Percentiles rank a stretch among this genome's conserved stretches.
Evolutionary conservation across 2,113 vertebrate species (phyloP).

Genomic region (Grus americana): DNA sequence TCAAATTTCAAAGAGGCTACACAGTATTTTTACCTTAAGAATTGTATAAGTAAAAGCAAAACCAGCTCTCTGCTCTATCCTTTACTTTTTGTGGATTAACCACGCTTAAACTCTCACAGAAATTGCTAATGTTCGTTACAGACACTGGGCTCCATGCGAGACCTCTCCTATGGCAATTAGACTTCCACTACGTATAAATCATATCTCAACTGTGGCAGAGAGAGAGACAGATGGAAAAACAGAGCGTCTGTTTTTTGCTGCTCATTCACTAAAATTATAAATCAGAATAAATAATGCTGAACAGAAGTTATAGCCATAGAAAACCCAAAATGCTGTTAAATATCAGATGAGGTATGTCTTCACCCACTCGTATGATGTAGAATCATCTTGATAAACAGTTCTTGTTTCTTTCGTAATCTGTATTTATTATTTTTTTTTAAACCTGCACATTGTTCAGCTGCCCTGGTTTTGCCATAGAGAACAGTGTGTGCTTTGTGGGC

Average conservation of each 20-base stretch:
- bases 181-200: not conserved
- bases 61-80: accelerated
- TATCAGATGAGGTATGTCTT: not conserved
- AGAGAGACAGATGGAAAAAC: not conserved
- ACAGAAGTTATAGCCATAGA: not conserved
- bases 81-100: not conserved
- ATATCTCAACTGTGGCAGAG: not conserved
- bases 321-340: not conserved
- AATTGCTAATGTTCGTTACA: not conserved
- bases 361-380: accelerated
- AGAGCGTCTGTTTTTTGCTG: not conserved
- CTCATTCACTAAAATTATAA: not conserved
- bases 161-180: not conserved
- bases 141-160: not conserved
- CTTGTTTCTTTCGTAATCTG: not conserved
- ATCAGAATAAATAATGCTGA: not conserved
- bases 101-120: not conserved
- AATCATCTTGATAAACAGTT: not conserved
- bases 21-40: not conserved
- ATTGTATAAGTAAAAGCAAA: not conserved
- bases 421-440: not conserved
- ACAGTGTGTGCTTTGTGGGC: not conserved
- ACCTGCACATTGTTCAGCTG: not conserved
- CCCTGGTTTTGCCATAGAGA: not conserved
- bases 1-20: not conserved